Evolutionary conservation across 2,888 invertebrate genomes (phyloP).

Genomic region (Ethmia dodecea): DNA sequence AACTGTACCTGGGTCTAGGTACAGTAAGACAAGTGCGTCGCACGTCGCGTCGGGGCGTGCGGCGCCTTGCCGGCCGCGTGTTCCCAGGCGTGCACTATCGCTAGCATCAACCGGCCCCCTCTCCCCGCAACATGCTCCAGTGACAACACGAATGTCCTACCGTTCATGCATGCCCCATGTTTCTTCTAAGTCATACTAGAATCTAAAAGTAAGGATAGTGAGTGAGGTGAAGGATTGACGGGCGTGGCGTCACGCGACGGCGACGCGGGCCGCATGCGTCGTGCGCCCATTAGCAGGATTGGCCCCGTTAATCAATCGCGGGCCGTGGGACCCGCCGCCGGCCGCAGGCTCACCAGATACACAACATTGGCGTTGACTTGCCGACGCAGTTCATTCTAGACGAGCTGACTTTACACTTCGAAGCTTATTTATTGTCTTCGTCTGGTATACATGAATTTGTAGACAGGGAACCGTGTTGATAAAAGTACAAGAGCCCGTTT

Average conservation of each 20-base stretch:
- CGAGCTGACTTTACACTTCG: no score
- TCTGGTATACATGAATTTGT: no score
- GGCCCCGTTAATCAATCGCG: constrained; percentile 54
- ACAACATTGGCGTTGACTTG: background rate
- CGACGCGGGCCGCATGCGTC: background rate
- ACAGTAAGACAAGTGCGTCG: no score
- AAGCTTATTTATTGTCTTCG: no score
- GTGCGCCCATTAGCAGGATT: constrained; percentile 27
- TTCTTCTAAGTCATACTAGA: background rate
- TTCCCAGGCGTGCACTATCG: constrained; percentile 9
- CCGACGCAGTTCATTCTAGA: no score
- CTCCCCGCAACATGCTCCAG: background rate
- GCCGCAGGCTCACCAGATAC: background rate
- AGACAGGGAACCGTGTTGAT: no score
- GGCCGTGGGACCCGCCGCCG: constrained; percentile 44
- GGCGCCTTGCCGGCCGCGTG: background rate
- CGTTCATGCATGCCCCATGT: background rate
- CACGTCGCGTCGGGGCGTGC: background rate
- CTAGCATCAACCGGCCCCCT: constrained; percentile 1
- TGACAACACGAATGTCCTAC: background rate
- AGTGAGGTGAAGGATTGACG: background rate
- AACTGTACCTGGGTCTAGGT: no score
- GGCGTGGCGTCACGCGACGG: background rate
- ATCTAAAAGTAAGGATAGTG: background rate
- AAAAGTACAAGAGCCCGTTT: no score